Evolutionary conservation across 2,888 invertebrate species (phyloP).

Genomic region (Sisyra nigra): DNA sequence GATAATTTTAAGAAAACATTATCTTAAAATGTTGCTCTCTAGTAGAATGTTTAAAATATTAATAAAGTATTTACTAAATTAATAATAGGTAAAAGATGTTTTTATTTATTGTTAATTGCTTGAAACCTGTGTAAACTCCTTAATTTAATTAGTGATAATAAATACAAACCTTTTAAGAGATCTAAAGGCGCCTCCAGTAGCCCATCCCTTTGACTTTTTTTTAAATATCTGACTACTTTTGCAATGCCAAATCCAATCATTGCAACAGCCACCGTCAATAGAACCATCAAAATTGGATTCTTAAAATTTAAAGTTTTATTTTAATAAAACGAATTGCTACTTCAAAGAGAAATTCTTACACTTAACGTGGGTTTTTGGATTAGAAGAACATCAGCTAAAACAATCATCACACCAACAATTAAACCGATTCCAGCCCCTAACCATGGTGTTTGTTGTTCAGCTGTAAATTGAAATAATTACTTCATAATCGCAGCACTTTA

Average conservation of each 20-base stretch:
- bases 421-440: conserved; percentile 58
- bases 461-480: conserved; percentile 26
- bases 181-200: conserved; percentile 35
- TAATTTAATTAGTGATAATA: neutral
- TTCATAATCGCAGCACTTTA: neutral
- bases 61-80: no score
- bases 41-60: no score
- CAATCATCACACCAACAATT: conserved; percentile 48
- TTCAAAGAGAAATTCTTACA: conserved; percentile 28
- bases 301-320: conserved; percentile 19
- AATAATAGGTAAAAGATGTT: no score
- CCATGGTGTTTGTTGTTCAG: conserved; percentile 57
- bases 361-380: conserved; percentile 45
- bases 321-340: conserved; percentile 8
- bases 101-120: no score
- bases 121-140: no score
- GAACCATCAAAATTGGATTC: conserved; percentile 58
- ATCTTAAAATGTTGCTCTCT: no score
- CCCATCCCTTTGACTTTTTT: conserved; percentile 32
- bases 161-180: conserved; percentile 15
- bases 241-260: conserved; percentile 50
- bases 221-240: conserved; percentile 35
- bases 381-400: conserved; percentile 49
- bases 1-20: no score
- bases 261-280: conserved; percentile 48